Conservation (phyloP, 2,797 vertebrate genomes). For the Sebastes trivittatus region DNA sequence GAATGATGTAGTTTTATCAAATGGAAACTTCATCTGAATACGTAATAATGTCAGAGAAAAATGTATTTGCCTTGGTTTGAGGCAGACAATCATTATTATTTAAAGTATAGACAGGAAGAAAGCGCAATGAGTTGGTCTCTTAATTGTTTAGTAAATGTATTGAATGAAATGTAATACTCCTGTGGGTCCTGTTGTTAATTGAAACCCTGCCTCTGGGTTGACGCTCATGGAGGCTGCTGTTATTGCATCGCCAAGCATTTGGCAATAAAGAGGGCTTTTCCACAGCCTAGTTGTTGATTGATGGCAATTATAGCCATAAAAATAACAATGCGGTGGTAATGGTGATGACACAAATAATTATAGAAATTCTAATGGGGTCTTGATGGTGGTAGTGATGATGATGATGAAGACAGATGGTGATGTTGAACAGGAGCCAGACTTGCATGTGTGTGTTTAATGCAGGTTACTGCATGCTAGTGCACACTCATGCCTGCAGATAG, state of each 20-base stretch:
- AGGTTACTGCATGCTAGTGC: neutral
- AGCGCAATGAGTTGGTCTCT: neutral
- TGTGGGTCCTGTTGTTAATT: conserved; percentile 43
- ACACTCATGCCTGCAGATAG: neutral
- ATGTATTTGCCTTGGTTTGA: neutral
- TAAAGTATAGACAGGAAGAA: conserved; percentile 10
- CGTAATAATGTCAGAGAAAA: neutral
- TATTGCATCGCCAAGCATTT: conserved; percentile 52
- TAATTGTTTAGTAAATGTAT: conserved; percentile 43
- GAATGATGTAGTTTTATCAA: neutral
- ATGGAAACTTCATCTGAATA: neutral
- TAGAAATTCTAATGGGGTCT: conserved; percentile 42
- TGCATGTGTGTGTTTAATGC: neutral
- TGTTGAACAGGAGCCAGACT: conserved; percentile 19
- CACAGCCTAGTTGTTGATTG: conserved; percentile 54
- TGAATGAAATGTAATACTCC: conserved; percentile 34
- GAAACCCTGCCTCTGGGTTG: conserved; percentile 50
- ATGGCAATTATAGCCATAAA: conserved; percentile 54
- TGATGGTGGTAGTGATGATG: conserved; percentile 31
- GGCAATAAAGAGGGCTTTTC: conserved; percentile 44
- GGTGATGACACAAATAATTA: conserved; percentile 62
- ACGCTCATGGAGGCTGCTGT: conserved; percentile 41
- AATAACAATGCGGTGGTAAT: conserved; percentile 65
- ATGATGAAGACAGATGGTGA: conserved; percentile 52
- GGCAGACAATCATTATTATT: conserved; percentile 40